Evolutionary conservation across 2,797 vertebrate species (phyloP).

Genomic region (Enteromius anoplus): DNA sequence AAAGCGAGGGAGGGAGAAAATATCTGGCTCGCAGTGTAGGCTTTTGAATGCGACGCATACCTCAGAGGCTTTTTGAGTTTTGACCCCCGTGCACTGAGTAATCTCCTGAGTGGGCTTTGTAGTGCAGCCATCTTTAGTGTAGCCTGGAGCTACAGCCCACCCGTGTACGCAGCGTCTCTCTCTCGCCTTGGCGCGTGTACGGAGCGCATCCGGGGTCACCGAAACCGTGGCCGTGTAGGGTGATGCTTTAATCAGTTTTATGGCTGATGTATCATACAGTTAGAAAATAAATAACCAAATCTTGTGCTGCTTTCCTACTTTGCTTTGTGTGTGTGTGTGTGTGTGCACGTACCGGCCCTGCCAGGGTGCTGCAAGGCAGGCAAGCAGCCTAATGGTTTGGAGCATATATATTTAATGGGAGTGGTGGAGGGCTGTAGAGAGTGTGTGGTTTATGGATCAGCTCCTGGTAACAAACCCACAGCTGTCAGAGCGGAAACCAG

Average conservation of each 20-base stretch:
- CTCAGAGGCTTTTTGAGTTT: constrained; percentile 33
- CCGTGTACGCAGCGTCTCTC: constrained; percentile 21
- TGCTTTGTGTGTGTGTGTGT: constrained; percentile 28
- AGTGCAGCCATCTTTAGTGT: constrained; percentile 31
- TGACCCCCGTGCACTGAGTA: constrained; percentile 28
- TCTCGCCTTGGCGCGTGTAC: constrained; percentile 36
- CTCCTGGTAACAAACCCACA: constrained; percentile 65
- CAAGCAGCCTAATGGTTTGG: constrained; percentile 66
- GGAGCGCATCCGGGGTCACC: constrained; percentile 2
- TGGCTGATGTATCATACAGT: constrained; percentile 54
- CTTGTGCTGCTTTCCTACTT: constrained; percentile 17
- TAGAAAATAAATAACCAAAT: constrained; percentile 46
- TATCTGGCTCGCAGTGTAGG: constrained; percentile 13
- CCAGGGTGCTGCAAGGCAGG: constrained; percentile 49
- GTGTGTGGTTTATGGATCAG: constrained; percentile 64
- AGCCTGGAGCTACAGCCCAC: constrained; percentile 41
- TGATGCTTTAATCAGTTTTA: constrained; percentile 64
- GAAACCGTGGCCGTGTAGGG: constrained; percentile 33
- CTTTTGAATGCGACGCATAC: constrained; percentile 39
- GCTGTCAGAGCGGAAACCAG: constrained; percentile 64
- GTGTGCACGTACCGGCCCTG: constrained; percentile 50
- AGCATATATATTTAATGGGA: constrained; percentile 69
- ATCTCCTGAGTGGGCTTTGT: constrained; percentile 47
- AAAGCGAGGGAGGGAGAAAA: constrained; percentile 10
- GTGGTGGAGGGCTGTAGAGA: constrained; percentile 57